phyloP scores from a whole-genome alignment of 2,797 vertebrate genomes.

The Sparus aurata region DNA sequence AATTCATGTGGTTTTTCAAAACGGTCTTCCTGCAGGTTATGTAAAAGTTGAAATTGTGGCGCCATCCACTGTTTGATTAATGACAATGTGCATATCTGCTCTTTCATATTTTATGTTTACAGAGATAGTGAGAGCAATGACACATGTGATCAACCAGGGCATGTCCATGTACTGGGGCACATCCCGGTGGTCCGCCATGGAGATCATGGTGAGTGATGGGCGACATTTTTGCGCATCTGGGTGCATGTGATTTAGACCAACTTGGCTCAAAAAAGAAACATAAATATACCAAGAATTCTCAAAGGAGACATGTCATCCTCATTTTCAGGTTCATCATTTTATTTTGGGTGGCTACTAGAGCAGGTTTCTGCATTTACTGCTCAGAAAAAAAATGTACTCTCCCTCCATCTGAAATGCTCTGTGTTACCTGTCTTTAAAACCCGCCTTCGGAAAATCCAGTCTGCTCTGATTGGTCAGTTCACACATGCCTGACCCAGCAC shows the following conservation, averaged over 20 bases:
- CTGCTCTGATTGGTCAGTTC: too few species aligned
- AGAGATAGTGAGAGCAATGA: conserved; percentile 99
- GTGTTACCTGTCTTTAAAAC: too few species aligned
- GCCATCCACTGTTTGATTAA: conserved; percentile 56
- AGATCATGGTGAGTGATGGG: conserved; percentile 93
- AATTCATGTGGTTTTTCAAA: too few species aligned
- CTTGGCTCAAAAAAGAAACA: background rate
- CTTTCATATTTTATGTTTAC: conserved; percentile 39
- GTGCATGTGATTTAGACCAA: background rate
- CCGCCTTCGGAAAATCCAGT: too few species aligned
- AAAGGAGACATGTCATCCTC: too few species aligned
- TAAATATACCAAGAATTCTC: background rate
- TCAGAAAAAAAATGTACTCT: too few species aligned
- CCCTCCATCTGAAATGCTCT: too few species aligned
- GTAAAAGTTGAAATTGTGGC: conserved; percentile 43
- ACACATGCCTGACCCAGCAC: too few species aligned
- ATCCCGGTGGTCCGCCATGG: conserved; percentile 97
- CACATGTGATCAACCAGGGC: conserved; percentile 96
- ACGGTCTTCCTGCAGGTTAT: background rate
- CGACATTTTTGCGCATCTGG: background rate
- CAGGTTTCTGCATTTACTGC: too few species aligned
- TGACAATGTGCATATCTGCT: conserved; percentile 26
- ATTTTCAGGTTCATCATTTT: too few species aligned
- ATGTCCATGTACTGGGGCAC: conserved; percentile 99
- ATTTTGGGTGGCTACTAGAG: too few species aligned